Conservation (phyloP, 37 sponge, comb jelly and placozoan species). For the Aplysina aerophoba region DNA sequence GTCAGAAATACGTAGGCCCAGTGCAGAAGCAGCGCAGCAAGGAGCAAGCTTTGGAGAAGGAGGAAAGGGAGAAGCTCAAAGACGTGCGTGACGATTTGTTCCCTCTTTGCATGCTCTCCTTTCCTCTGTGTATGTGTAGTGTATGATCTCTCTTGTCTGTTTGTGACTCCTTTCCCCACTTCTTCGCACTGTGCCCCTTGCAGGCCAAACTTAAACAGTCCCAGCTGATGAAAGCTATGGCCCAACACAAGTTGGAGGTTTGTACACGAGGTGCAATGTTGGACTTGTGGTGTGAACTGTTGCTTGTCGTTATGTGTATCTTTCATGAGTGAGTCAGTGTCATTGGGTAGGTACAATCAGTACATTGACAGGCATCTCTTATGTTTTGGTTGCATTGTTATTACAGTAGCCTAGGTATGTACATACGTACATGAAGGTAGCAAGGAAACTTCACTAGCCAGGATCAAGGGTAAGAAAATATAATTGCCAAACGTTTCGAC, state of each 20-base stretch:
- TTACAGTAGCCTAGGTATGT: no score
- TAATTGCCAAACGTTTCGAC: no score
- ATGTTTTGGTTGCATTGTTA: no score
- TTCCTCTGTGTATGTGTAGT: neutral
- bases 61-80: conserved; percentile 26
- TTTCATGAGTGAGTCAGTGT: no score
- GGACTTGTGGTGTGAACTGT: no score
- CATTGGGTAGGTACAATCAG: no score
- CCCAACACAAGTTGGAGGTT: conserved; percentile 82
- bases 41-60: conserved; percentile 23
- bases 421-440: no score
- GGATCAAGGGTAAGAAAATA: no score
- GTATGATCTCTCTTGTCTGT: neutral
- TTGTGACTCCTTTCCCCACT: neutral
- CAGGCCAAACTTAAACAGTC: conserved; percentile 63
- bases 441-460: no score
- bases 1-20: conserved; percentile 67
- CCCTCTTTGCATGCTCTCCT: neutral
- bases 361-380: no score
- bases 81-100: neutral
- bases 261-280: no score
- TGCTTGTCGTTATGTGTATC: no score
- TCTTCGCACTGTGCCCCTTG: neutral
- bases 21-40: conserved; percentile 60
- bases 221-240: conserved; percentile 89